These are phyloP conservation scores for Tetrax tetrax DNA, from an alignment of 2,113 vertebrate species.

Conservation along the genomic window DNA sequence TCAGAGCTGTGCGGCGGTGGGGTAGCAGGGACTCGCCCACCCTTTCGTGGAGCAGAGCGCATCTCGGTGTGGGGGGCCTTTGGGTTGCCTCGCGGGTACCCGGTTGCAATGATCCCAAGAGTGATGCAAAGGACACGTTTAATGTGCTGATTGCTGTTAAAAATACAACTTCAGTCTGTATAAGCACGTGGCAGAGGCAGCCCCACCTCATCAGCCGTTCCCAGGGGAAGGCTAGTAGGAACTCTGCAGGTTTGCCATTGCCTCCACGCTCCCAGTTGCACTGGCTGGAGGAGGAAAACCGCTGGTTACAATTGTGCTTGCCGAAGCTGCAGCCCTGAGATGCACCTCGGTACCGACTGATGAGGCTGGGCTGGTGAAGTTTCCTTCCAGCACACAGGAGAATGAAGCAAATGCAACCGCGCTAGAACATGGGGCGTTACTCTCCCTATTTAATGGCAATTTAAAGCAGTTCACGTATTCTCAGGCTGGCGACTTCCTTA, in stretches of 20 bases:
- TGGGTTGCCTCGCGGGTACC: not conserved
- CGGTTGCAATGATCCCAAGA: not conserved
- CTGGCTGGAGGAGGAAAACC: not conserved
- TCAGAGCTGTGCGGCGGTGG: not conserved
- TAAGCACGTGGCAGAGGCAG: not conserved
- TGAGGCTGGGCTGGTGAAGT: not conserved
- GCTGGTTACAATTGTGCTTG: not conserved
- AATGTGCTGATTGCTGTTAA: not conserved
- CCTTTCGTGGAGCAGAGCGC: not conserved
- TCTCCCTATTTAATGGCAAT: not conserved
- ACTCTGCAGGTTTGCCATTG: not conserved
- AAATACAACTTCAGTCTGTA: not conserved
- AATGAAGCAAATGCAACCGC: not conserved
- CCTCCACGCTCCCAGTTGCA: not conserved
- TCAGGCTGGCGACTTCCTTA: not conserved
- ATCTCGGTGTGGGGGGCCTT: not conserved
- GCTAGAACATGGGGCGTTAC: not conserved
- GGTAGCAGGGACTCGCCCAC: not conserved
- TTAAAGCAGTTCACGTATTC: not conserved
- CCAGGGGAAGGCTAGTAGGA: not conserved
- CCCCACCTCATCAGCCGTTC: not conserved
- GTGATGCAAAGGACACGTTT: not conserved
- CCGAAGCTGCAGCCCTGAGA: not conserved
- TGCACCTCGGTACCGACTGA: not conserved
- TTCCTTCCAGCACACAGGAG: not conserved